phyloP scores from a whole-genome alignment of 2,113 vertebrate genomes.

The Siniperca knerii region DNA sequence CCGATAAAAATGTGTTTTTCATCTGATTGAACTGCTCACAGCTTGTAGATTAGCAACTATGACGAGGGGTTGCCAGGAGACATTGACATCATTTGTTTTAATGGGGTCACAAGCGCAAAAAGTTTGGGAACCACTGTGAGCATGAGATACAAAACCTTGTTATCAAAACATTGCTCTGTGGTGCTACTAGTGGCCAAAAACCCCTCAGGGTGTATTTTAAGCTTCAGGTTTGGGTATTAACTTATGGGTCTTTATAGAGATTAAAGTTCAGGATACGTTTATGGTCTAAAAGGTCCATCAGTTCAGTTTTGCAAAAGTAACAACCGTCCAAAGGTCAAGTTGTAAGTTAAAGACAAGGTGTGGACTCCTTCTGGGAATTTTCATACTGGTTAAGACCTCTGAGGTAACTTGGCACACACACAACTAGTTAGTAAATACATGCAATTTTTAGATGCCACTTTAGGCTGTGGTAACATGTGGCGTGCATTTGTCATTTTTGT shows the following conservation, averaged over 20 bases:
- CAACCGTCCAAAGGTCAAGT: conserved; percentile 34
- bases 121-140: neutral
- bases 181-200: neutral
- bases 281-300: neutral
- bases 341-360: conserved; percentile 17
- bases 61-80: neutral
- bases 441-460: conserved; percentile 13
- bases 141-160: neutral
- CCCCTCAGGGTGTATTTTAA: neutral
- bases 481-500: neutral
- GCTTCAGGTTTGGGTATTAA: neutral
- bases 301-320: conserved; percentile 23
- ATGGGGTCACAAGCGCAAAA: neutral
- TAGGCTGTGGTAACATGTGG: neutral
- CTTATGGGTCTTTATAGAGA: neutral
- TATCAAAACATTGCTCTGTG: neutral
- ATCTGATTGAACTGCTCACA: neutral
- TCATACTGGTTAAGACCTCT: conserved; percentile 8
- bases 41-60: neutral
- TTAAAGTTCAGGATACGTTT: conserved; percentile 5
- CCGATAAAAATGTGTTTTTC: too few relatives aligned
- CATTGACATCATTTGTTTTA: neutral
- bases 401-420: conserved; percentile 7
- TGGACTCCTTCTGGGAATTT: conserved; percentile 34
- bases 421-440: conserved; percentile 35